phyloP scores from a whole-genome alignment of 53 echinoderm and acorn worm species.

The Glandiceps talaboti region DNA sequence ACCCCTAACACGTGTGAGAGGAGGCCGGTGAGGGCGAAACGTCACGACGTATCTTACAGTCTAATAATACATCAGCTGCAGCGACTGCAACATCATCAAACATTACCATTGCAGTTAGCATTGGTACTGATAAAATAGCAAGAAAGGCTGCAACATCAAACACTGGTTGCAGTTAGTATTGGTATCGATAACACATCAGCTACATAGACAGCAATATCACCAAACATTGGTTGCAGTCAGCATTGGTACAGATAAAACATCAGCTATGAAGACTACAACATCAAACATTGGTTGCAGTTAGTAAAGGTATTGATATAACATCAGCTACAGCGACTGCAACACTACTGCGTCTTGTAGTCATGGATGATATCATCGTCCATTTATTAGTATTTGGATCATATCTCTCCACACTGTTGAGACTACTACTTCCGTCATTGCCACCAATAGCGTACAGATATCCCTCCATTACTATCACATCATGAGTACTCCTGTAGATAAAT shows the following conservation, averaged over 20 bases:
- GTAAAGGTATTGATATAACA: conserved; percentile 8
- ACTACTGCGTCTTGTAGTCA: conserved; percentile 78
- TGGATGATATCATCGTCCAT: conserved; percentile 62
- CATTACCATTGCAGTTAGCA: too few species aligned
- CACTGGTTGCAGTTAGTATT: neutral
- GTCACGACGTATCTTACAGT: too few species aligned
- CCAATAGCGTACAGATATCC: conserved; percentile 81
- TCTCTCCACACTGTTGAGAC: conserved; percentile 87
- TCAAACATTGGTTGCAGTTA: neutral
- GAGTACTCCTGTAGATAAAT: conserved; percentile 61
- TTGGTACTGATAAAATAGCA: too few species aligned
- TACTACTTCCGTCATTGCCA: conserved; percentile 94
- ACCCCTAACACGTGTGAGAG: too few species aligned
- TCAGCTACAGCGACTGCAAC: conserved; percentile 75
- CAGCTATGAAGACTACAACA: conserved; percentile 28
- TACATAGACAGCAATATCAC: conserved; percentile 78
- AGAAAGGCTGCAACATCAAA: too few species aligned
- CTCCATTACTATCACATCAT: conserved; percentile 72
- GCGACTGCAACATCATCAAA: too few species aligned
- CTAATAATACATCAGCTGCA: too few species aligned
- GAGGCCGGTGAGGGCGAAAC: too few species aligned
- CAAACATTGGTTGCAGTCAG: neutral
- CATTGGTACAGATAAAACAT: conserved; percentile 14
- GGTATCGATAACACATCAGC: conserved; percentile 26
- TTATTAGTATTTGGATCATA: conserved; percentile 59